Conservation (phyloP, 2,113 vertebrate species). For the Hassar affinis region DNA sequence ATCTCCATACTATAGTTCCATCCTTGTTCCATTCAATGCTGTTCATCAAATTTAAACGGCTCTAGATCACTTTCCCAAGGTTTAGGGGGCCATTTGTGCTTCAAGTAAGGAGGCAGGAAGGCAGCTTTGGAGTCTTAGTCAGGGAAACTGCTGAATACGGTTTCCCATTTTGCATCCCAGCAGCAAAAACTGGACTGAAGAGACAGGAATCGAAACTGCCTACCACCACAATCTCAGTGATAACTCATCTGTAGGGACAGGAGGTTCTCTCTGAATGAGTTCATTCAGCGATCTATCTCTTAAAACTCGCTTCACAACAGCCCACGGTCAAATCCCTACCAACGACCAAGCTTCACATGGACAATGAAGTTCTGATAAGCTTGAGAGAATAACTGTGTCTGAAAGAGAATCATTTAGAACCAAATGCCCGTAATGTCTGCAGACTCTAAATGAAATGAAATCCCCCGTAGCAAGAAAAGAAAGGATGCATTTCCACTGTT, state of each 20-base stretch:
- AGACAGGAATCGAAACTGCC: not conserved
- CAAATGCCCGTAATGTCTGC: not conserved
- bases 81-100: not conserved
- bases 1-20: not conserved
- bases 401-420: not conserved
- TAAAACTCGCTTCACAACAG: not conserved
- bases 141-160: not conserved
- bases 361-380: not conserved
- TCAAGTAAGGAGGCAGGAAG: not conserved
- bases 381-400: not conserved
- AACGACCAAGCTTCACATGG: not conserved
- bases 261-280: not conserved
- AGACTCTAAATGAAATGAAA: not conserved
- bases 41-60: not conserved
- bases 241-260: not conserved
- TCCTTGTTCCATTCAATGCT: not conserved
- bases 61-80: not conserved
- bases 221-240: not conserved
- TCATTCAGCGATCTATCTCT: not conserved
- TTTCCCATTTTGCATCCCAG: not conserved
- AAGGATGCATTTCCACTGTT: not conserved
- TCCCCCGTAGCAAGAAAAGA: not conserved
- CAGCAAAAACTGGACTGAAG: not conserved
- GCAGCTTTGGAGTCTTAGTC: not conserved
- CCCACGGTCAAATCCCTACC: not conserved